Base-by-base conservation (phyloP, 2,888 invertebrate genomes). In the Cremastinae sp. region DNA sequence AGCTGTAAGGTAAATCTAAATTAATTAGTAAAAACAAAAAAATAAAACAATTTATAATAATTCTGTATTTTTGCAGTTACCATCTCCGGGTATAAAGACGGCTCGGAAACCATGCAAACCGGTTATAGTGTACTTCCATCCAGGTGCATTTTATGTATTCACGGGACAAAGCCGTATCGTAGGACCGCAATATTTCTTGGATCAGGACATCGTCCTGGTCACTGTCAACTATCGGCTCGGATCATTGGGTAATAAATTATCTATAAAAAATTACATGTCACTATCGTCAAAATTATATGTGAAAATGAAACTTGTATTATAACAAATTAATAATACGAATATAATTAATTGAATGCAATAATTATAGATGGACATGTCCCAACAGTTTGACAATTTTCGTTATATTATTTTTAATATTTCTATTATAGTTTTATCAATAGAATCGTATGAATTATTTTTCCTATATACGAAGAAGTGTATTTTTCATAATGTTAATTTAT, bases 41-140 rank as follows among this genome's bases (percentile, higher is more conserved):
- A 69, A 1, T 22, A 22, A 18, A 4, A 8, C 2, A 51, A 59
- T n/a, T 9, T 34, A 28, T 43, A 28, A 18, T 1, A 16, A 2
- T 28, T 12, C 1, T n/a, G n/a, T n/a, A 36, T 28, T 54, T 43
- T 22, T 71, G 41, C n/a, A 79, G 78, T 58, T 80, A 10, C 76
- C 76, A 18, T 16, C 43, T 14, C 14, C 43, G 7, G 38, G n/a
- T 41, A 38, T 47, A 7, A 45, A 45, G 22, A 18, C 43, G 7
- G n/a, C 36, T 8, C 36, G n/a, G 36, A 56, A 53, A 20, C 2
- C 61, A 2, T 75, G 61, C 1, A 80, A 90, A 9, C 94, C 95
- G 0, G 95, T 95, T 0, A 89, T 95, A 4, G 92, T 95, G 0
- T 94, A 91, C 86, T 91, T 95, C 74, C 95, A 94, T 87, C 92